phyloP scores from a whole-genome alignment of 1,140 invertebrate genomes.

The Apis mellifera region Amel_HAv3.1 CM009941.2:4399001-4399500 shows the following conservation, averaged over 20 bases:
- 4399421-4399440: constrained; percentile 13
- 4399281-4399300: constrained; percentile 93
- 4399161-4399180: constrained; percentile 92
- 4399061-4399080: constrained; percentile 12
- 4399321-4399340: constrained; percentile 95
- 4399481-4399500: constrained; percentile 86
- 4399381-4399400: constrained; percentile 88
- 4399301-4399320: constrained; percentile 90
- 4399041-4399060: neutral
- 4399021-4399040: constrained; percentile 15
- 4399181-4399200: constrained; percentile 97
- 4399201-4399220: constrained; percentile 93
- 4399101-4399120: constrained; percentile 98
- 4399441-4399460: constrained; percentile 3
- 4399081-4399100: constrained; percentile 95
- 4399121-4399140: constrained; percentile 87
- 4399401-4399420: neutral
- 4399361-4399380: constrained; percentile 93
- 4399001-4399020: constrained; percentile 93
- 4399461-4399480: constrained; percentile 89
- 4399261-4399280: constrained; percentile 98
- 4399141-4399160: constrained; percentile 93
- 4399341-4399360: constrained; percentile 91
- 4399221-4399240: constrained; percentile 93
- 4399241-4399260: constrained; percentile 98